Conservation (phyloP, 1,140 invertebrate species). For the Galleria mellonella region DNA sequence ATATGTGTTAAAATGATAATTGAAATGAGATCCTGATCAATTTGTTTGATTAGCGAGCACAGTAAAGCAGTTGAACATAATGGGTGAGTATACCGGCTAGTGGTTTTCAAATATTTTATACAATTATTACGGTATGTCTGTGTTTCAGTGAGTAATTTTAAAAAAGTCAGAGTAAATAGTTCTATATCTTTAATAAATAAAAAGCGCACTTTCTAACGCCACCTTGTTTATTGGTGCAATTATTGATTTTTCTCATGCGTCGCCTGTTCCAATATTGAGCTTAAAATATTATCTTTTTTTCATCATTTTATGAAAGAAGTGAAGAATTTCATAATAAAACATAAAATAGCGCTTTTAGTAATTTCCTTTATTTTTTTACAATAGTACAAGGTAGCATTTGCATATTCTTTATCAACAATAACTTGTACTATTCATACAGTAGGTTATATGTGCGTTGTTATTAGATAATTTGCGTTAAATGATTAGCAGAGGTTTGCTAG, state of each 20-base stretch:
- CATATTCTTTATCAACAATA: too few species aligned
- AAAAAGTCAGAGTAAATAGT: too few species aligned
- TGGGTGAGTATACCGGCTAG: slow-evolving; percentile 57
- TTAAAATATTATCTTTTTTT: slow-evolving; percentile 14
- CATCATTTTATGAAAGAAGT: too few species aligned
- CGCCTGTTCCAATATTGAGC: slow-evolving; percentile 15
- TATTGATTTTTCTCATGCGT: slow-evolving; percentile 65
- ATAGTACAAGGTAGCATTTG: too few species aligned
- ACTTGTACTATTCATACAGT: too few species aligned
- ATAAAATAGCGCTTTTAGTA: too few species aligned
- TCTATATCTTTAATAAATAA: too few species aligned
- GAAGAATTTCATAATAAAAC: too few species aligned
- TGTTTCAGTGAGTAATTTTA: too few species aligned
- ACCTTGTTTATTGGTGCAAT: slow-evolving; percentile 40
- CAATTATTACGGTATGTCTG: background rate
- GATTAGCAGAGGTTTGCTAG: background rate
- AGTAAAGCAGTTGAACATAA: slow-evolving; percentile 32
- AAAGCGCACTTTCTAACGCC: background rate
- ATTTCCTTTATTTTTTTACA: too few species aligned
- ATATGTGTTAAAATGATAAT: too few species aligned
- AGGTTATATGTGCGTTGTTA: background rate
- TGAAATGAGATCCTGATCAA: slow-evolving; percentile 9
- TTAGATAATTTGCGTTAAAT: background rate
- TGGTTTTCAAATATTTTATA: slow-evolving; percentile 2
- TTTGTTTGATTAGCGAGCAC: slow-evolving; percentile 21